Conservation (phyloP, 2,888 invertebrate species). For the Drosophila cyrtoloma region DNA sequence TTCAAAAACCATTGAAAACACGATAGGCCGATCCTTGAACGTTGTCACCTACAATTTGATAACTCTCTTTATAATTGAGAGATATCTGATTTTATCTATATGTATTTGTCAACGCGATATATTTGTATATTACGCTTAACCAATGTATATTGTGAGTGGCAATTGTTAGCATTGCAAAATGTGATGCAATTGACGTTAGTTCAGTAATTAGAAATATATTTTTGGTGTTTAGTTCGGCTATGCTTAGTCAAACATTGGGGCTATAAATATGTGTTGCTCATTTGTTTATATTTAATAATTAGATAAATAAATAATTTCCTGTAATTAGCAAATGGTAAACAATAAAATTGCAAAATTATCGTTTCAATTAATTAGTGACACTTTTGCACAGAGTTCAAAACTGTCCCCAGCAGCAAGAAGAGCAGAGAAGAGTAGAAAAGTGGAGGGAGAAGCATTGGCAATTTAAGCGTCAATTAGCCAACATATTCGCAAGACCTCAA, state of each 20-base stretch:
- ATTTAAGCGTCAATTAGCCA: conserved; percentile 27
- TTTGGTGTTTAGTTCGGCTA: neutral
- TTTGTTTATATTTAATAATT: neutral
- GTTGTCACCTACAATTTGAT: too few relatives aligned
- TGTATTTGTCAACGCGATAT: too few relatives aligned
- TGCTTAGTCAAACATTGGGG: conserved; percentile 1
- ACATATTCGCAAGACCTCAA: conserved; percentile 11
- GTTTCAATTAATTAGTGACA: conserved; percentile 41
- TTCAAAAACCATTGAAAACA: too few relatives aligned
- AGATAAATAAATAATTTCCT: conserved; percentile 16
- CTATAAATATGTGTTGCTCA: neutral
- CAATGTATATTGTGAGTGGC: conserved; percentile 10
- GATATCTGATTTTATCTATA: too few relatives aligned
- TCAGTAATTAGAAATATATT: conserved; percentile 23
- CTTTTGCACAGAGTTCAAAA: conserved; percentile 6
- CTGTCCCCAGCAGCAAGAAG: neutral
- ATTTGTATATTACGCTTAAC: neutral
- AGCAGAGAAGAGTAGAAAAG: neutral
- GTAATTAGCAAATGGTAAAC: conserved; percentile 8
- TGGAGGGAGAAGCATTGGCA: neutral
- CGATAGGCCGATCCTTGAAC: too few relatives aligned
- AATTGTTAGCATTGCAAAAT: conserved; percentile 15
- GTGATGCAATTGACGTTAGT: conserved; percentile 24
- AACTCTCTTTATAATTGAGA: too few relatives aligned
- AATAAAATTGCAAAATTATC: conserved; percentile 13